Base-by-base conservation (phyloP, 1,140 invertebrate genomes). In the Xylocopa sonorina region DNA sequence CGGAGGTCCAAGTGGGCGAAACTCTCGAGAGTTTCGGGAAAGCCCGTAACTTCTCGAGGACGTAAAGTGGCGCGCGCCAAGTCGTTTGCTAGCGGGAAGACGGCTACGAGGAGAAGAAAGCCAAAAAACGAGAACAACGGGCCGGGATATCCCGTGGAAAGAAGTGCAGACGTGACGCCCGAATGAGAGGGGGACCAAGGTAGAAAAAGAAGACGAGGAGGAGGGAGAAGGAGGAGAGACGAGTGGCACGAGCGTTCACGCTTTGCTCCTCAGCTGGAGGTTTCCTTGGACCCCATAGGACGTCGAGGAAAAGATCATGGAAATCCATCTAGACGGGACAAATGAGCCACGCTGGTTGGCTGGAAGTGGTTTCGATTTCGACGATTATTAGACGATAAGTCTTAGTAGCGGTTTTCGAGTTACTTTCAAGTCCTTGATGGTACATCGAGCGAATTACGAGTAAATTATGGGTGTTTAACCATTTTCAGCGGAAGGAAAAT, bases 11-110 rank as follows among this genome's bases (percentile, higher is more conserved):
- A n/a, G n/a, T 10, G 29, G 24, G 27, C 9, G 34, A 58, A 67
- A 75, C 24, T 66, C 14, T 12, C 14, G 2, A n/a, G 48, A 27
- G 48, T 80, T 66, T 67, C 46, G 21, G 57, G 21, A 53, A 78
- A 48, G 14, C 3, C 55, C 27, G 14, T 51, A 71, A 57, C 60
- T 84, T 41, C 46, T 73, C 53, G 58, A 58, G 29, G 55, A 51
- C 72, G 34, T 60, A 51, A 85, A 77, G 50, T 57, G 71, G 58
- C 81, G 74, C 76, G 77, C 81, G 85, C 74, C 80, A 80, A 74
- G 73, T 83, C 32, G 51, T 83, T 78, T 76, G 69, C 48, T 27
- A 14, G 21, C 53, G 75, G 41, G 29, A 18, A 76, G 50, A 46
- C 51, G 16, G n/a, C 57, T 27, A 48, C 50, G 48, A 69, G 27